phyloP scores from a whole-genome alignment of 2,113 vertebrate species.

The Tychaedon coryphoeus region DNA sequence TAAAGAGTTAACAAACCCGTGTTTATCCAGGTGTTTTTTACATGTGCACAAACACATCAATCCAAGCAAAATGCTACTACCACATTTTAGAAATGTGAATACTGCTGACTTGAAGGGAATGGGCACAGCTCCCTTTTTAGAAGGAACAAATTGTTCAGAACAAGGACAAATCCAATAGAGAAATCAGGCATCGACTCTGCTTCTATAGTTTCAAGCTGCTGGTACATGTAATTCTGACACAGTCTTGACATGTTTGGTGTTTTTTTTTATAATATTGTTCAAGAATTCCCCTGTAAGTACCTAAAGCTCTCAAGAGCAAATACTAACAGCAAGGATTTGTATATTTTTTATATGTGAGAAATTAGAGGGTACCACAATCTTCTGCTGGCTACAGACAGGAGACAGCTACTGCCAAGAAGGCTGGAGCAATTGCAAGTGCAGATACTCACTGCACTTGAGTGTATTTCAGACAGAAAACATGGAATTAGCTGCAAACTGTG shows the following conservation, averaged over 20 bases:
- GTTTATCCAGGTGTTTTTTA: background rate
- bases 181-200: background rate
- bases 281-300: background rate
- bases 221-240: background rate
- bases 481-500: background rate
- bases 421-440: background rate
- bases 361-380: background rate
- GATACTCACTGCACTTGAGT: background rate
- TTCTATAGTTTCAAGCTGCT: constrained; percentile 8
- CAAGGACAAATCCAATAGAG: constrained; percentile 45
- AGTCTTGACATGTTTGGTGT: background rate
- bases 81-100: constrained; percentile 13
- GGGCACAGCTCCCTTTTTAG: constrained; percentile 55
- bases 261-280: background rate
- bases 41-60: background rate
- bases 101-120: constrained; percentile 13
- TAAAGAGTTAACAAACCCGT: constrained; percentile 5
- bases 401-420: background rate
- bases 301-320: background rate
- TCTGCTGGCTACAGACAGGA: background rate
- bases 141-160: constrained; percentile 60
- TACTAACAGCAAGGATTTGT: background rate
- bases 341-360: background rate
- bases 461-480: background rate
- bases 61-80: background rate